Conservation (phyloP, 2,113 vertebrate species). For the Bombycilla garrulus region DNA sequence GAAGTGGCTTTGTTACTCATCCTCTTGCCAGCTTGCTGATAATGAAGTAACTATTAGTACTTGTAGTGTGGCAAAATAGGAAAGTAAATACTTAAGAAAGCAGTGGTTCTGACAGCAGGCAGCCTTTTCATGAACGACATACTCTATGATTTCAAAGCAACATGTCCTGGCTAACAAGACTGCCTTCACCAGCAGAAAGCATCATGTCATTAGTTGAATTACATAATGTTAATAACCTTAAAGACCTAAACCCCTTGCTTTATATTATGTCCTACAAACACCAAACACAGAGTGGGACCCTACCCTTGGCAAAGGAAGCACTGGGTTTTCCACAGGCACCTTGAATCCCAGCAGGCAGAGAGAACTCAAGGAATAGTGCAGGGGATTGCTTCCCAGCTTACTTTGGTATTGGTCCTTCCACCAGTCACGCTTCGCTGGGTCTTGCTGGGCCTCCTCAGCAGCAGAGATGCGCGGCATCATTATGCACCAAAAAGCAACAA, state of each 20-base stretch:
- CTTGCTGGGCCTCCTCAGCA: constrained; percentile 59
- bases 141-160: neutral
- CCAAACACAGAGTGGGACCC: neutral
- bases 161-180: neutral
- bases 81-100: neutral
- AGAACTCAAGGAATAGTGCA: neutral
- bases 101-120: neutral
- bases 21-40: neutral
- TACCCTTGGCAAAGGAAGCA: constrained; percentile 13
- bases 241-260: neutral
- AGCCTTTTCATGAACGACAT: neutral
- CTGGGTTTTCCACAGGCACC: neutral
- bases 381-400: neutral
- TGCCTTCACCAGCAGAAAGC: neutral
- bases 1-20: neutral
- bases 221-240: neutral
- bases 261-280: neutral
- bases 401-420: neutral
- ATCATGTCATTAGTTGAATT: neutral
- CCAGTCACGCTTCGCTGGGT: neutral
- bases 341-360: constrained; percentile 28
- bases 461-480: constrained; percentile 71
- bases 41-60: neutral
- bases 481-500: constrained; percentile 76
- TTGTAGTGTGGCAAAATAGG: neutral